Evolutionary conservation across 2,888 invertebrate genomes (phyloP).

Genomic region (Ichneumoninae sp.): DNA sequence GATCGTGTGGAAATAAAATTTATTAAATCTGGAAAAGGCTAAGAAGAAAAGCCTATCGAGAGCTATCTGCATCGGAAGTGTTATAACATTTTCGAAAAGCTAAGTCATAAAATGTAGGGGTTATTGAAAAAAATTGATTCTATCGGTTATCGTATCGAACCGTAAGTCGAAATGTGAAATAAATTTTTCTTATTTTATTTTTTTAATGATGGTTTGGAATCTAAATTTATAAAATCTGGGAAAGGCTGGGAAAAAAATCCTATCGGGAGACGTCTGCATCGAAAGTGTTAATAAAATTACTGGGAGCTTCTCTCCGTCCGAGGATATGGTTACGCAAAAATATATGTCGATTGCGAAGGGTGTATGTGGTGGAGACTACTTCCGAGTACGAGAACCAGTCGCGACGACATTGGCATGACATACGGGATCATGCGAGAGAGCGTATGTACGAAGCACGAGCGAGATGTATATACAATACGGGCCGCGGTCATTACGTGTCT

Average conservation of each 20-base stretch:
- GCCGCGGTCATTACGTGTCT: constrained; percentile 77
- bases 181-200: neutral
- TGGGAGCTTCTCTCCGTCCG: neutral
- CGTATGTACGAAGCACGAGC: constrained; percentile 28
- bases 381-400: constrained; percentile 28
- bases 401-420: constrained; percentile 51
- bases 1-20: neutral
- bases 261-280: neutral
- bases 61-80: neutral
- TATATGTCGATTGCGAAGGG: neutral
- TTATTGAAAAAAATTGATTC: neutral
- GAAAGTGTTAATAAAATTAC: neutral
- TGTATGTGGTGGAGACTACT: neutral
- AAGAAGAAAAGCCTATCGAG: neutral
- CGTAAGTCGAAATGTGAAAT: too few species aligned
- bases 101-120: neutral
- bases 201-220: neutral
- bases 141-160: too few species aligned
- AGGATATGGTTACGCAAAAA: neutral
- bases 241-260: neutral
- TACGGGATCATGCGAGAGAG: constrained; percentile 66
- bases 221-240: neutral
- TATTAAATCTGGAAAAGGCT: neutral
- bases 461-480: constrained; percentile 73
- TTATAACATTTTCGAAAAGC: neutral